Conservation (phyloP, 2,797 vertebrate genomes). For the Myotis vivesi region DNA sequence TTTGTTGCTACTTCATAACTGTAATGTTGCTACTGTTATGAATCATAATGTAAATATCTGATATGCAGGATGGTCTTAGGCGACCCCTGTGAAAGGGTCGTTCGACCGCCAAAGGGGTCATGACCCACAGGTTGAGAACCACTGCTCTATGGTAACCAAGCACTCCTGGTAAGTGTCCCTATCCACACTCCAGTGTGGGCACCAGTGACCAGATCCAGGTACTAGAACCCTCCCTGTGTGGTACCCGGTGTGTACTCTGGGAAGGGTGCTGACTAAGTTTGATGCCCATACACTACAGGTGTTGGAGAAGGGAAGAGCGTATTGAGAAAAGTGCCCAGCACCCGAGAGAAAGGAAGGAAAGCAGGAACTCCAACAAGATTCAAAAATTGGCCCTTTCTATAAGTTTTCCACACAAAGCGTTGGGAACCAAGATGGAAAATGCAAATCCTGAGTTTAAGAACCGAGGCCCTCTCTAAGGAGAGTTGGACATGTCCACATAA, state of each 20-base stretch:
- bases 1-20: too few species aligned
- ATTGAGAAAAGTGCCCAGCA: neutral
- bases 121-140: too few species aligned
- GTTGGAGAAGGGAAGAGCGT: neutral
- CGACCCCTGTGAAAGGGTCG: too few species aligned
- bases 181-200: neutral
- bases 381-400: neutral
- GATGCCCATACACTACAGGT: neutral
- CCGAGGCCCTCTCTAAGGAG: neutral
- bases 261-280: neutral
- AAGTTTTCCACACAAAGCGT: neutral
- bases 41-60: too few species aligned
- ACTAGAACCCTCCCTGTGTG: neutral
- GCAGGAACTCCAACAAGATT: neutral
- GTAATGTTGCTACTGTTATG: too few species aligned
- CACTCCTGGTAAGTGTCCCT: neutral
- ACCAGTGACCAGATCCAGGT: neutral
- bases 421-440: neutral
- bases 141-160: neutral
- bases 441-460: neutral
- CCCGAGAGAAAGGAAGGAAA: neutral
- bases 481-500: slow-evolving; percentile 17
- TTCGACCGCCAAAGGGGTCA: too few species aligned
- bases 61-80: too few species aligned
- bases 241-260: neutral